Evolutionary conservation across 2,797 vertebrate genomes (phyloP).

Genomic region (Helarctos malayanus): DNA sequence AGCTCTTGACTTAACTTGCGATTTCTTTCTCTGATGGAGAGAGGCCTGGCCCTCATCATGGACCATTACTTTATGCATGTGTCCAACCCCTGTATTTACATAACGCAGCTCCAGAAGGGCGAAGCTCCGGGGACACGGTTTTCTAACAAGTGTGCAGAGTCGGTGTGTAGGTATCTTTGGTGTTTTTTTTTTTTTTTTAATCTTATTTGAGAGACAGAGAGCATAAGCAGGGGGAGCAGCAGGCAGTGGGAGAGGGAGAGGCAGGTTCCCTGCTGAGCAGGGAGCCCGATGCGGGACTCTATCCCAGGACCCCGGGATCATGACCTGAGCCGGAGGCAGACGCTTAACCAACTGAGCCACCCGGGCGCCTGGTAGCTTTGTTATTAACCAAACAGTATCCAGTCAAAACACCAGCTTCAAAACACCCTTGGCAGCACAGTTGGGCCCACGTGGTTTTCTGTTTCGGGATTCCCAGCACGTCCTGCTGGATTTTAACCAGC

Average conservation of each 20-base stretch:
- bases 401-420: neutral
- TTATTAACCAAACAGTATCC: neutral
- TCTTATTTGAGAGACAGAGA: too few species aligned
- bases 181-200: neutral
- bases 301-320: too few species aligned
- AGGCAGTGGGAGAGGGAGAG: too few species aligned
- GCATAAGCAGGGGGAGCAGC: too few species aligned
- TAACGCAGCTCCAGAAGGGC: neutral
- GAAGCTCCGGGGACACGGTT: neutral
- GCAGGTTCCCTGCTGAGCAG: too few species aligned
- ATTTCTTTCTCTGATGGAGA: neutral
- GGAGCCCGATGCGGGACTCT: too few species aligned
- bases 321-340: too few species aligned
- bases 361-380: too few species aligned
- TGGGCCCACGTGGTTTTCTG: neutral
- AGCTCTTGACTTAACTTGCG: neutral
- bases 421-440: neutral
- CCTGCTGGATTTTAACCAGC: neutral
- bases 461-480: too few species aligned
- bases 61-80: too few species aligned
- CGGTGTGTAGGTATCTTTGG: neutral
- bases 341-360: too few species aligned
- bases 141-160: neutral
- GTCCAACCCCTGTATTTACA: neutral
- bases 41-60: neutral